Evolutionary conservation across 2,888 invertebrate species (phyloP).

Genomic region (Synanthedon vespiformis): DNA sequence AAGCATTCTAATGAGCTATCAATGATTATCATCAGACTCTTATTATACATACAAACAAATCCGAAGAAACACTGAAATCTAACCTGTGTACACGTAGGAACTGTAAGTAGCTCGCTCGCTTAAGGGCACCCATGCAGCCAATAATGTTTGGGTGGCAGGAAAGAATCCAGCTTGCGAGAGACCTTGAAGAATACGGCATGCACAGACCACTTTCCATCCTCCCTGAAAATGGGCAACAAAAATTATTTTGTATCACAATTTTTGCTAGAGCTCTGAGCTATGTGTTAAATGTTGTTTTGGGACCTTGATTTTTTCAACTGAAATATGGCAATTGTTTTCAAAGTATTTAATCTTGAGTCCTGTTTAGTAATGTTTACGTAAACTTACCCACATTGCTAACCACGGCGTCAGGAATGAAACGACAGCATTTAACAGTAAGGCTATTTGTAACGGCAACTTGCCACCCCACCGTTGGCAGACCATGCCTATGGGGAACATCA

Average conservation of each 20-base stretch:
- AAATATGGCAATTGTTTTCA: too few species aligned
- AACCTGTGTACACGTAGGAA: conserved; percentile 60
- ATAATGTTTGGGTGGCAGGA: conserved; percentile 75
- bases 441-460: conserved; percentile 59
- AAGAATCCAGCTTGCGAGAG: conserved; percentile 77
- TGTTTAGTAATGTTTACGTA: too few species aligned
- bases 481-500: conserved; percentile 67
- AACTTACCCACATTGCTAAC: conserved; percentile 13
- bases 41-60: too few species aligned
- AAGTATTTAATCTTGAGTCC: too few species aligned
- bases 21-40: too few species aligned
- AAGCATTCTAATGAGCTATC: too few species aligned
- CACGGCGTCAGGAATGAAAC: conserved; percentile 41
- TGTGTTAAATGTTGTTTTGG: too few species aligned
- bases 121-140: conserved; percentile 79
- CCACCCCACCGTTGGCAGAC: conserved; percentile 74
- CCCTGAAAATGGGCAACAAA: conserved; percentile 31
- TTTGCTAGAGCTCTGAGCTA: too few species aligned
- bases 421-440: conserved; percentile 39
- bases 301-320: too few species aligned
- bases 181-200: conserved; percentile 79
- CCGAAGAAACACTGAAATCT: too few species aligned
- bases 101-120: conserved; percentile 70
- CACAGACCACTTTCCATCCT: conserved; percentile 74
- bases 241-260: too few species aligned